Base-by-base conservation (phyloP, 2,113 vertebrate species). In the Ranitomeya imitator region DNA sequence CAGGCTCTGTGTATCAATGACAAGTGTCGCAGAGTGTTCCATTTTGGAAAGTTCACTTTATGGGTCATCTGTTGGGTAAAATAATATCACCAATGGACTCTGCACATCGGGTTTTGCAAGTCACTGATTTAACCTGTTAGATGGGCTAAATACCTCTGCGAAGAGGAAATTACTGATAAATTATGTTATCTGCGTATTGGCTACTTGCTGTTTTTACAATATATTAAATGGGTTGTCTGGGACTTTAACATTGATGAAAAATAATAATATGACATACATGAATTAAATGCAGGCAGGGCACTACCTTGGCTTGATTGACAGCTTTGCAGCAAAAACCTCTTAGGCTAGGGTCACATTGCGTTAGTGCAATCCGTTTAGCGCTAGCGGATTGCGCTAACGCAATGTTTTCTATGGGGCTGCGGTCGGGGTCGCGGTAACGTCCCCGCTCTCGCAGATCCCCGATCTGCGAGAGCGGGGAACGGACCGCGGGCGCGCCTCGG, bases 51-150 rank as follows among this genome's bases (percentile, higher is more conserved):
- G 76, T 87, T 79, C 61, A 61, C 23, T 87, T 63, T 80, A 80
- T 87, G 76, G 86, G 86, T 87, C 86, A 87, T 71, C 51, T 65
- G 77, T 80, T 87, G 86, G 86, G 86, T 87, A 87, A 87, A 87
- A 87, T 87, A 87, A 87, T 80, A 87, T 55, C 77, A 37, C 63
- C 23, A 26, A 21, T 37, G 69, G 19, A 80, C 52, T 19, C 69
- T 81, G 60, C 21, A 79, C 60, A 55, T 31, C n/a, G 45, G 10
- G 4, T 71, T 52, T n/a, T 18, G 21, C 63, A 69, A 54, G 81
- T 67, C 37, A 83, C 61, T 52, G 21, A 23, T 83, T 83, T 83
- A 69, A 83, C 63, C 63, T 83, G 63, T 83, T 83, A 67, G 55
- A n/a, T 52, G 61, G 10, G 14, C 13, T 1, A 65, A 65, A 45